Percentiles rank a stretch among this genome's conserved stretches.
phyloP scores from a whole-genome alignment of 64 coral and sea anemone genomes.

The Acropora tenuis region DNA sequence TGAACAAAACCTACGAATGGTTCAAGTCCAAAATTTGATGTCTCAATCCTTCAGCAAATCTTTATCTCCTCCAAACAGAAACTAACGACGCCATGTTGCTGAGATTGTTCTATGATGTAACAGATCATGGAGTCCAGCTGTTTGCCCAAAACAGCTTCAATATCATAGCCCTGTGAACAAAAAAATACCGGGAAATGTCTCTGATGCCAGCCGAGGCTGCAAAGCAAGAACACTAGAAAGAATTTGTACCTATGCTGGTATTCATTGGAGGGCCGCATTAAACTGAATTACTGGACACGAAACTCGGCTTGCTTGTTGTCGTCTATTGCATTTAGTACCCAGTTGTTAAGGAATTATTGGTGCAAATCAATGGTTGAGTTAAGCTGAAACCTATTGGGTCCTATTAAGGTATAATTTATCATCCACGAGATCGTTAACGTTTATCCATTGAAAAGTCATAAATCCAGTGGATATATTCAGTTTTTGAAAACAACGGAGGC shows the following conservation, averaged over 20 bases:
- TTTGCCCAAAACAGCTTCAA: conserved; percentile 64
- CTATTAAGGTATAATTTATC: no score
- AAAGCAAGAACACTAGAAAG: no score
- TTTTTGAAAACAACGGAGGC: background rate
- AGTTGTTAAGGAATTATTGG: no score
- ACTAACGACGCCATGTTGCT: background rate
- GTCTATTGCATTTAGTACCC: no score
- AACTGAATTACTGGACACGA: no score
- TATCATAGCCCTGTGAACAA: conserved; percentile 53
- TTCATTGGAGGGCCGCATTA: no score
- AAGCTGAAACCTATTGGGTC: no score
- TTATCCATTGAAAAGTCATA: no score
- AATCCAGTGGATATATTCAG: background rate
- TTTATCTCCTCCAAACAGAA: conserved; percentile 22
- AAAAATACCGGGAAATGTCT: background rate
- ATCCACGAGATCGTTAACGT: no score
- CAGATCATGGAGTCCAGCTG: conserved; percentile 41
- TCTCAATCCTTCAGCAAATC: background rate
- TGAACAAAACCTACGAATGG: background rate
- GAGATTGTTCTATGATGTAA: conserved; percentile 30
- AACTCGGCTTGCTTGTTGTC: no score
- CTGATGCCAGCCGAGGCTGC: background rate
- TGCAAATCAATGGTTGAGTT: no score
- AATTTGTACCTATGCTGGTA: no score
- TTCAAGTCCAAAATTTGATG: background rate